phyloP scores from a whole-genome alignment of 2,888 invertebrate species.

The Leucophenga montana region DNA sequence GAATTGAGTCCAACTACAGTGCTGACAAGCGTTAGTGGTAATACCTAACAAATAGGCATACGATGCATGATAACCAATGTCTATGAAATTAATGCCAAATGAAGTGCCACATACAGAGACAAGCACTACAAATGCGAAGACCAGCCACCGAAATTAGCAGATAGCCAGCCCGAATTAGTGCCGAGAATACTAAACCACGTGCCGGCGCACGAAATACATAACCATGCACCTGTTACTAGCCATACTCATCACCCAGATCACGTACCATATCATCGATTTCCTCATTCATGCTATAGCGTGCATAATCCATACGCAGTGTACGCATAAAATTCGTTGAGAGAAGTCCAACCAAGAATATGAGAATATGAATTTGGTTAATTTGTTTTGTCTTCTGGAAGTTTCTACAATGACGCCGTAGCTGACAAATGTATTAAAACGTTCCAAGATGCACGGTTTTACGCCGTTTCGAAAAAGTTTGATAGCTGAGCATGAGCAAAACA shows the following conservation, averaged over 20 bases:
- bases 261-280: slow-evolving; percentile 99
- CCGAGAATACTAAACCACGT: slow-evolving; percentile 92
- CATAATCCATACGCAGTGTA: slow-evolving; percentile 98
- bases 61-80: slow-evolving; percentile 99
- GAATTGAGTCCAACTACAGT: slow-evolving; percentile 97
- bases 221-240: slow-evolving; percentile 99
- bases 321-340: slow-evolving; percentile 99
- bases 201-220: slow-evolving; percentile 98
- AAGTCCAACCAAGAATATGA: slow-evolving; percentile 97
- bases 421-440: background rate
- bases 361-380: background rate
- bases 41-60: slow-evolving; percentile 97
- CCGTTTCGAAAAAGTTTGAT: no score
- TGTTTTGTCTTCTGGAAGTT: background rate
- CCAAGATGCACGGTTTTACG: no score
- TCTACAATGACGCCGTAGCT: background rate
- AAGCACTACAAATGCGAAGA: slow-evolving; percentile 91
- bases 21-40: slow-evolving; percentile 96
- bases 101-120: slow-evolving; percentile 95
- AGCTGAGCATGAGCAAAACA: slow-evolving; percentile 81
- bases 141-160: slow-evolving; percentile 92
- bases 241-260: slow-evolving; percentile 99
- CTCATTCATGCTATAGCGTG: slow-evolving; percentile 98
- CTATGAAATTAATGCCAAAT: slow-evolving; percentile 99
- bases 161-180: slow-evolving; percentile 96